Evolutionary conservation across 2,888 invertebrate species (phyloP).

Genomic region (Cantharis rustica): DNA sequence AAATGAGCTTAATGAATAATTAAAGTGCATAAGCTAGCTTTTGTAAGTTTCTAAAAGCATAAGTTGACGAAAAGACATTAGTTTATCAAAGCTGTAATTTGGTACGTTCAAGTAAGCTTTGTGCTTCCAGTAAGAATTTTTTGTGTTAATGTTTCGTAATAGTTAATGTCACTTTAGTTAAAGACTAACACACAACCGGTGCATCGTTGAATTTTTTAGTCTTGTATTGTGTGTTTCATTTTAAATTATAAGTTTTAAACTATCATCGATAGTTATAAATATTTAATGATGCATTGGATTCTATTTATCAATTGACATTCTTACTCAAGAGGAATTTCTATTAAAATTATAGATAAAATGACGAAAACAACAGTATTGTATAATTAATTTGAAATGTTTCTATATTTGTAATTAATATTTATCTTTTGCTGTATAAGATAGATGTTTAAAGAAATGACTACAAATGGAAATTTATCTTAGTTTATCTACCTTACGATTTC

Average conservation of each 20-base stretch:
- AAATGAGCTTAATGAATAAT: slow-evolving; percentile 45
- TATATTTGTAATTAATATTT: slow-evolving; percentile 6
- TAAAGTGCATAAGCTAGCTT: slow-evolving; percentile 43
- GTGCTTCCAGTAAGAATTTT: slow-evolving; percentile 27
- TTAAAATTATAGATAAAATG: slow-evolving; percentile 16
- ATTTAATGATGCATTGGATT: slow-evolving; percentile 22
- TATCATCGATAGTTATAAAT: not conserved
- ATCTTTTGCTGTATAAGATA: slow-evolving; percentile 5
- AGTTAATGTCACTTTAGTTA: not conserved
- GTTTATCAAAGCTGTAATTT: slow-evolving; percentile 12
- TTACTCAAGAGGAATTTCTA: slow-evolving; percentile 12
- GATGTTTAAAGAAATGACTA: not conserved
- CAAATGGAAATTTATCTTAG: not conserved
- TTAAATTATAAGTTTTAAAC: not conserved
- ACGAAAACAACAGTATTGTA: slow-evolving; percentile 46
- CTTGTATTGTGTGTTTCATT: not conserved
- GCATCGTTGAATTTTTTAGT: slow-evolving; percentile 12
- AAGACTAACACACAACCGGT: not conserved
- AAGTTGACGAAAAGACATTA: slow-evolving; percentile 32
- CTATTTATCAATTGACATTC: slow-evolving; percentile 23
- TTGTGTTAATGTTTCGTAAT: not conserved
- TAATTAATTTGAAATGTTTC: slow-evolving; percentile 28
- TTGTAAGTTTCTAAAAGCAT: slow-evolving; percentile 47
- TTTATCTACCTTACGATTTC: slow-evolving; percentile 31
- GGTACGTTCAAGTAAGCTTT: slow-evolving; percentile 25